phyloP scores from a whole-genome alignment of 2,113 vertebrate species.

The Formicarius rufipectus region DNA sequence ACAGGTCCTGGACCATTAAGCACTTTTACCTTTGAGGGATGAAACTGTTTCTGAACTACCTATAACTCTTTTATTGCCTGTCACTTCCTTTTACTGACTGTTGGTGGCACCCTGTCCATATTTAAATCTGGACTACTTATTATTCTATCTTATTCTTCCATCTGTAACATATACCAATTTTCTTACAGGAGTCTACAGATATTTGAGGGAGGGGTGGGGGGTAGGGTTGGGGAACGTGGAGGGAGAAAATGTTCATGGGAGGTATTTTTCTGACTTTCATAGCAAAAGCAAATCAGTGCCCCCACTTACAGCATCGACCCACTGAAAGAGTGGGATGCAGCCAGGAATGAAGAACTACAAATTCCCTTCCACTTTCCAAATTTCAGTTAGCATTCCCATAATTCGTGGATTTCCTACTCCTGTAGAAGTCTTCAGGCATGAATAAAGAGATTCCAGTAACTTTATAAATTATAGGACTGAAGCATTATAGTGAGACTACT shows the following conservation, averaged over 20 bases:
- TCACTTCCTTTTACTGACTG: constrained; percentile 1
- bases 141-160: background rate
- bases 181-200: background rate
- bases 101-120: constrained; percentile 38
- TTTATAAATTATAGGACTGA: background rate
- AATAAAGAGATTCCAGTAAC: background rate
- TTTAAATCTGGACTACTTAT: background rate
- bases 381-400: background rate
- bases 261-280: background rate
- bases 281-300: background rate
- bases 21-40: background rate
- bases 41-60: background rate
- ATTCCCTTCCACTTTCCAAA: background rate
- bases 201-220: background rate
- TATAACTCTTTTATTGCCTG: background rate
- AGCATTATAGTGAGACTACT: background rate
- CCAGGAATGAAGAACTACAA: background rate
- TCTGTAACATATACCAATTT: background rate
- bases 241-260: background rate
- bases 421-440: background rate
- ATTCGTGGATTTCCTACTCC: background rate
- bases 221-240: background rate
- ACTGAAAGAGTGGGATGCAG: background rate
- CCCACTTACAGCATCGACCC: background rate
- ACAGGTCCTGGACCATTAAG: background rate